These are phyloP conservation scores for Rhyacophila evoluta DNA, from an alignment of 2,888 invertebrate species.

Conservation along the genomic window DNA sequence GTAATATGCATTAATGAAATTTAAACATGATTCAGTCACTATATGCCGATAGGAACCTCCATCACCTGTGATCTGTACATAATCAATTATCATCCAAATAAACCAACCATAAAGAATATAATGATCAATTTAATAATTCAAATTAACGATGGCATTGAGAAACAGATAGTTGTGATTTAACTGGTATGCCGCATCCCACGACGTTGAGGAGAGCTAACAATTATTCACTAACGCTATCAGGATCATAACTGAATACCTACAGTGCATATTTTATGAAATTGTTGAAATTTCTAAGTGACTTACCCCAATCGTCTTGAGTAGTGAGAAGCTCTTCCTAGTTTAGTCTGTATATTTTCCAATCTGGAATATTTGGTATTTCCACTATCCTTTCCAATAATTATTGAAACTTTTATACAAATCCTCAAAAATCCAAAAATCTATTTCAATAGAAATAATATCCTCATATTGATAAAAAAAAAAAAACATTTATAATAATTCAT, in stretches of 20 bases:
- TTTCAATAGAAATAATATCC: too few relatives aligned
- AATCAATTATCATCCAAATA: constrained; percentile 5
- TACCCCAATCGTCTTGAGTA: neutral
- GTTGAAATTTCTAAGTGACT: neutral
- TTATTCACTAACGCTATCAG: neutral
- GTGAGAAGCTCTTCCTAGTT: neutral
- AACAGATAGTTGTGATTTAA: neutral
- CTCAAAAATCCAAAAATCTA: too few relatives aligned
- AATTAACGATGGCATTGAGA: neutral
- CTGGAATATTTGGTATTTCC: too few relatives aligned
- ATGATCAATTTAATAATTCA: neutral
- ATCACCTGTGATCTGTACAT: constrained; percentile 7
- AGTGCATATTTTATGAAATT: neutral
- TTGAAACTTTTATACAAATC: too few relatives aligned
- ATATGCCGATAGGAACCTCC: neutral
- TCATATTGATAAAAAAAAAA: too few relatives aligned
- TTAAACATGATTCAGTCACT: neutral
- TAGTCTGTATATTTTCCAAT: too few relatives aligned
- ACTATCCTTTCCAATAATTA: too few relatives aligned
- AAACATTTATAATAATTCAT: too few relatives aligned
- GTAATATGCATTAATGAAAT: neutral
- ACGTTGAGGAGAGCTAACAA: neutral
- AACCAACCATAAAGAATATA: neutral
- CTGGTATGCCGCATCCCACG: neutral
- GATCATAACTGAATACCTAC: neutral